Conservation (phyloP, 2,888 invertebrate genomes). For the Tethea ocularis region DNA sequence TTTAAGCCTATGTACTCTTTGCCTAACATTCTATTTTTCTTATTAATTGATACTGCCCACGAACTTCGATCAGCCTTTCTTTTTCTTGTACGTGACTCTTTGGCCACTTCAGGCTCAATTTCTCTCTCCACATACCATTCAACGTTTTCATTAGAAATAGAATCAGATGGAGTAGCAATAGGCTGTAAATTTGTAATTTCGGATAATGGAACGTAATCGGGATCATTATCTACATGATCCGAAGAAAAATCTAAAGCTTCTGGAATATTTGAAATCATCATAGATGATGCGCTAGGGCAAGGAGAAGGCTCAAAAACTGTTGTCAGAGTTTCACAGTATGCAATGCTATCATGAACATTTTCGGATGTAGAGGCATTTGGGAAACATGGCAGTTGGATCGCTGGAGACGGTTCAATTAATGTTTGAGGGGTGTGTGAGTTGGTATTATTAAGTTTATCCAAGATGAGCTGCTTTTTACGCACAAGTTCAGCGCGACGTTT, state of each 20-base stretch:
- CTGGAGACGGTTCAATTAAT: conserved; percentile 18
- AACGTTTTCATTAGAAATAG: conserved; percentile 14
- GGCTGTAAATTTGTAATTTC: conserved; percentile 7
- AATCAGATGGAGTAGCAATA: conserved; percentile 14
- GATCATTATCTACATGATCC: conserved; percentile 14
- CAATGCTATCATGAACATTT: conserved; percentile 19
- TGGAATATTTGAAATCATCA: conserved; percentile 14
- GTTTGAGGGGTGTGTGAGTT: conserved; percentile 12
- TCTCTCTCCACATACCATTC: conserved; percentile 15
- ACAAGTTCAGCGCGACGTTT: conserved; percentile 15
- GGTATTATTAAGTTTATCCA: conserved; percentile 17
- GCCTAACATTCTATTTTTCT: conserved; percentile 17
- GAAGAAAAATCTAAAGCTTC: conserved; percentile 14
- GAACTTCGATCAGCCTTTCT: conserved; percentile 18
- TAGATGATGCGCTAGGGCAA: conserved; percentile 10
- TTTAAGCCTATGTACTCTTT: conserved; percentile 18
- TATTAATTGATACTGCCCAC: conserved; percentile 15
- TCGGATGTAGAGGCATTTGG: conserved; percentile 17
- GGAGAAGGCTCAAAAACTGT: conserved; percentile 13
- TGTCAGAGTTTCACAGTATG: conserved; percentile 18
- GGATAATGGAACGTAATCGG: conserved; percentile 13
- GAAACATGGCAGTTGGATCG: conserved; percentile 18
- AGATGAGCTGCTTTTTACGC: conserved; percentile 17
- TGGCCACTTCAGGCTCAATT: conserved; percentile 19
- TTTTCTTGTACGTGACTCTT: conserved; percentile 21